Evolutionary conservation across 2,888 invertebrate species (phyloP).

Genomic region (Agrotis exclamationis): DNA sequence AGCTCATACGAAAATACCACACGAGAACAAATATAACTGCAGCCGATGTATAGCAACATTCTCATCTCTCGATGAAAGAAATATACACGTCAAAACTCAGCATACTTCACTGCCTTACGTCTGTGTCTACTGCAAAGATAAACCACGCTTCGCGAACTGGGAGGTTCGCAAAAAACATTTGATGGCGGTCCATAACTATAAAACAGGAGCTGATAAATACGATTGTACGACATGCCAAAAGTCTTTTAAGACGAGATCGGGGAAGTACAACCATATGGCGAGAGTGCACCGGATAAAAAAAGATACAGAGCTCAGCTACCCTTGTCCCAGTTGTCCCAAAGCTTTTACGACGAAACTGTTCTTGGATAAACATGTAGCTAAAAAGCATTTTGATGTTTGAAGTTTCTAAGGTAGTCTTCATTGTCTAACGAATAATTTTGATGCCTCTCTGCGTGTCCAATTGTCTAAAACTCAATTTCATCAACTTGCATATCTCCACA

Average conservation of each 20-base stretch:
- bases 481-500: not conserved
- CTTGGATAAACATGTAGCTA: conserved; percentile 89
- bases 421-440: not conserved
- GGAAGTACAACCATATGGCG: conserved; percentile 88
- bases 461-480: not conserved
- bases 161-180: conserved; percentile 85
- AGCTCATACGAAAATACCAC: conserved; percentile 86
- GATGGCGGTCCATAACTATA: conserved; percentile 86
- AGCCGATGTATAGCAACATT: conserved; percentile 86
- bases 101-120: conserved; percentile 86
- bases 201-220: conserved; percentile 85
- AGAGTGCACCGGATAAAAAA: conserved; percentile 86
- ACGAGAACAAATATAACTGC: conserved; percentile 86
- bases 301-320: conserved; percentile 84
- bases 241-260: conserved; percentile 85
- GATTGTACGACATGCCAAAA: conserved; percentile 86
- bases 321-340: conserved; percentile 88
- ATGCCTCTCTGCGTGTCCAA: not conserved
- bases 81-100: conserved; percentile 85
- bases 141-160: conserved; percentile 87
- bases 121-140: conserved; percentile 86
- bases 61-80: conserved; percentile 82
- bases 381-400: conserved; percentile 88
- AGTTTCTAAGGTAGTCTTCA: conserved; percentile 28
- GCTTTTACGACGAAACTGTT: conserved; percentile 90